A percentile compares a stretch with the other conserved stretches of the same genome.
Evolutionary conservation across 2,797 vertebrate genomes (phyloP).

Genomic region (Neoniphon sammara): DNA sequence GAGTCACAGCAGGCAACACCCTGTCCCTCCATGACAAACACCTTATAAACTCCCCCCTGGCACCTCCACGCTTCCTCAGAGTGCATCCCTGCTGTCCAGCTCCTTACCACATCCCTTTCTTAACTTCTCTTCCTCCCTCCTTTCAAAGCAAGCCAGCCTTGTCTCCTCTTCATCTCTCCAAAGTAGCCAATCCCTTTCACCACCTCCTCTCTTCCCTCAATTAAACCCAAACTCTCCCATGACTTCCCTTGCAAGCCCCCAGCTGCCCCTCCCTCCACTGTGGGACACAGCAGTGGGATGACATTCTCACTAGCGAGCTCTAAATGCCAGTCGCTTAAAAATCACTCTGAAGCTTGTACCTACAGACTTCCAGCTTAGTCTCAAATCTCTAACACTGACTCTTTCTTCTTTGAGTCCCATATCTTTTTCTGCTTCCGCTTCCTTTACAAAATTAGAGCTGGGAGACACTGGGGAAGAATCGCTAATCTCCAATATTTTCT

Average conservation of each 20-base stretch:
- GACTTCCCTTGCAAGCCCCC: background rate
- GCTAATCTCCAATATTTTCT: constrained; percentile 25
- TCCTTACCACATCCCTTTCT: constrained; percentile 12
- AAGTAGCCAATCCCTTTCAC: constrained; percentile 39
- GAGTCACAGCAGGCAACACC: constrained; percentile 2
- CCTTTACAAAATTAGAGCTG: constrained; percentile 25
- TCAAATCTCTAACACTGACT: constrained; percentile 40
- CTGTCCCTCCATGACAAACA: background rate
- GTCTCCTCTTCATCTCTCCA: background rate
- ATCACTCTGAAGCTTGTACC: constrained; percentile 58
- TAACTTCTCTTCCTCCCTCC: constrained; percentile 30
- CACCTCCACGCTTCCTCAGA: too few species aligned
- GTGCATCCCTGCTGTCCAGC: constrained; percentile 27
- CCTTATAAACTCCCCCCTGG: too few species aligned
- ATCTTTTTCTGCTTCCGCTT: constrained; percentile 20
- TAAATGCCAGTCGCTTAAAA: constrained; percentile 67
- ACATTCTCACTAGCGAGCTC: constrained; percentile 63
- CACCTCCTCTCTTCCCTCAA: constrained; percentile 36
- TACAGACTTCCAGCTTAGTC: constrained; percentile 48
- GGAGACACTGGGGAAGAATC: background rate
- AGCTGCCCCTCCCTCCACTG: constrained; percentile 4
- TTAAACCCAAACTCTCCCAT: constrained; percentile 31
- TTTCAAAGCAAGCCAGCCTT: constrained; percentile 14
- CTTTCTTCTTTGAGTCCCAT: constrained; percentile 13
- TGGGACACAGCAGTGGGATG: constrained; percentile 43